Evolutionary conservation across 2,113 vertebrate species (phyloP).

Genomic region (Arenaria interpres): DNA sequence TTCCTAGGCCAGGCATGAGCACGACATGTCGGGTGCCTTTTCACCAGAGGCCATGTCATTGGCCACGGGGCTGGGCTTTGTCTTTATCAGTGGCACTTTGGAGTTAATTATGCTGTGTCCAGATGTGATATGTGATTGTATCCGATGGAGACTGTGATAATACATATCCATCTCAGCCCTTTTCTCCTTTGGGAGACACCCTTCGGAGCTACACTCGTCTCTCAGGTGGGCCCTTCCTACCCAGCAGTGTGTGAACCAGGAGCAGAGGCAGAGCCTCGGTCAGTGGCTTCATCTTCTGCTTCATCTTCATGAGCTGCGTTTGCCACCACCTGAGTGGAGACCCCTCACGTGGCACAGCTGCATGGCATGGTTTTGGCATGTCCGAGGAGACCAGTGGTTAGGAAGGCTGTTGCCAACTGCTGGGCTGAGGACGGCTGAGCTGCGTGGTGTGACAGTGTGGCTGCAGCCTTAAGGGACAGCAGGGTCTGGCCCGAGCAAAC

Average conservation of each 20-base stretch:
- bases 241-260: fast-evolving
- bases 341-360: fast-evolving
- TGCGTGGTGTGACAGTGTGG: too few relatives aligned
- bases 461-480: not conserved
- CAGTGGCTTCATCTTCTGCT: not conserved
- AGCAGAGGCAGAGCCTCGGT: not conserved
- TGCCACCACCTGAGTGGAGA: not conserved
- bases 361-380: fast-evolving
- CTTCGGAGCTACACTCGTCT: not conserved
- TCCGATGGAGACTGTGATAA: not conserved
- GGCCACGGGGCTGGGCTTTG: not conserved
- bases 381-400: not conserved
- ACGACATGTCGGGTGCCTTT: fast-evolving
- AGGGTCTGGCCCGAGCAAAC: fast-evolving
- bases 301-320: not conserved
- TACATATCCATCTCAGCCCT: not conserved
- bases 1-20: not conserved
- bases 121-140: too few relatives aligned
- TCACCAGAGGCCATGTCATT: not conserved
- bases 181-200: not conserved
- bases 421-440: not conserved
- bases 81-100: not conserved
- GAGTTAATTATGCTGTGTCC: not conserved
- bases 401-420: not conserved
- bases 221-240: not conserved